These are phyloP conservation scores for Oceanites oceanicus DNA, from an alignment of 2,113 vertebrate species.

Conservation along the genomic window DNA sequence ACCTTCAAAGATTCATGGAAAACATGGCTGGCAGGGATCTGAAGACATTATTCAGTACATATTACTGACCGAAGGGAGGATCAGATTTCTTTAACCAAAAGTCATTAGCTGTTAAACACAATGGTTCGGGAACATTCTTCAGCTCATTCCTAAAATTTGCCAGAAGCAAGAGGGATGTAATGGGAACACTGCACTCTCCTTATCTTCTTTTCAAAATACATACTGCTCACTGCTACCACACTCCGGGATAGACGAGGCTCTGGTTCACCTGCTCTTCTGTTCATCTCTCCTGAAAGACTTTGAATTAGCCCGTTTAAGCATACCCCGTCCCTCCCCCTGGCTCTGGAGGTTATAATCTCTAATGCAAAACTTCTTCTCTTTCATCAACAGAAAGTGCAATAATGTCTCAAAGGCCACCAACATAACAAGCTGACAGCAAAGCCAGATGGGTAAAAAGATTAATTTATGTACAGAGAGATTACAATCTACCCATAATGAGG, in stretches of 20 bases:
- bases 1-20: constrained; percentile 39
- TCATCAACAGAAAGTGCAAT: background rate
- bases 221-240: background rate
- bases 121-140: constrained; percentile 24
- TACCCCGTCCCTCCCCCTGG: background rate
- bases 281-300: background rate
- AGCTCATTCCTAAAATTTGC: constrained; percentile 7
- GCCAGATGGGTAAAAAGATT: background rate
- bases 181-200: background rate
- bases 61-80: constrained; percentile 40
- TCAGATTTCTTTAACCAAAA: constrained; percentile 40
- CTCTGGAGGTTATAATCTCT: background rate
- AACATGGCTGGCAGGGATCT: constrained; percentile 42
- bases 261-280: background rate
- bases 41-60: constrained; percentile 39
- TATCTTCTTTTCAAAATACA: background rate
- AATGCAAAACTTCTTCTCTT: background rate
- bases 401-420: constrained; percentile 25
- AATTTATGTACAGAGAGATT: background rate
- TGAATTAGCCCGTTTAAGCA: background rate
- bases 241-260: background rate
- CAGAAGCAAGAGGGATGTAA: background rate
- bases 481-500: background rate
- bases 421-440: background rate
- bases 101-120: constrained; percentile 37